Evolutionary conservation across 1,140 invertebrate genomes (phyloP).

Genomic region (Microplitis demolitor): DNA sequence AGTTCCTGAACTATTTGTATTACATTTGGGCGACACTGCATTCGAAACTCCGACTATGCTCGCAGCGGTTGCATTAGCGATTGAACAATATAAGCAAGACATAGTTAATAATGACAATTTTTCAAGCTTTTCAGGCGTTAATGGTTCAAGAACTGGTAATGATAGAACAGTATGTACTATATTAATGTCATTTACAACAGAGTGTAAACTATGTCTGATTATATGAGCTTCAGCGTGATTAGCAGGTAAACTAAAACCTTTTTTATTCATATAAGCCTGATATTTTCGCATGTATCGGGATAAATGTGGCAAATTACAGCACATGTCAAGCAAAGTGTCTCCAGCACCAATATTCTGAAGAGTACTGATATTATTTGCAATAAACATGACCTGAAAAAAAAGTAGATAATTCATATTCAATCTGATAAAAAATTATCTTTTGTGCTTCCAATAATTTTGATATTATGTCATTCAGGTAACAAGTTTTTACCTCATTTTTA

Average conservation of each 20-base stretch:
- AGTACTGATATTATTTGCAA: slow-evolving; percentile 61
- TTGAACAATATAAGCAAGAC: slow-evolving; percentile 79
- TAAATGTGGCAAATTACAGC: slow-evolving; percentile 75
- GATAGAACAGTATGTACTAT: slow-evolving; percentile 82
- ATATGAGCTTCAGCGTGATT: slow-evolving; percentile 77
- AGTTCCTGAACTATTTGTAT: slow-evolving; percentile 48
- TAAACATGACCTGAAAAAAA: slow-evolving; percentile 57
- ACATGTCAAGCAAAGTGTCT: slow-evolving; percentile 78
- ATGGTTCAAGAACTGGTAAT: slow-evolving; percentile 84
- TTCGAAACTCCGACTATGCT: slow-evolving; percentile 71
- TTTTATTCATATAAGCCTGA: slow-evolving; percentile 72
- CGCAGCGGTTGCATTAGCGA: slow-evolving; percentile 72
- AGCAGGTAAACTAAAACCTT: slow-evolving; percentile 69
- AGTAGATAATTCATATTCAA: background rate
- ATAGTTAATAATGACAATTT: slow-evolving; percentile 77
- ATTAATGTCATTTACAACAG: slow-evolving; percentile 80
- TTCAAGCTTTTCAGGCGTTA: slow-evolving; percentile 78
- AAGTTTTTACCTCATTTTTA: too few relatives aligned
- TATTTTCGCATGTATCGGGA: slow-evolving; percentile 75
- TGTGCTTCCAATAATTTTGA: too few relatives aligned
- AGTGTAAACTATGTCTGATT: slow-evolving; percentile 75
- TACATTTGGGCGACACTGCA: slow-evolving; percentile 67
- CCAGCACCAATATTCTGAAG: slow-evolving; percentile 78
- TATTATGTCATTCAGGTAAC: too few relatives aligned
- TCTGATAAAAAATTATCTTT: too few relatives aligned